phyloP scores from a whole-genome alignment of 2,888 invertebrate genomes.

The Mystacides longicornis region DNA sequence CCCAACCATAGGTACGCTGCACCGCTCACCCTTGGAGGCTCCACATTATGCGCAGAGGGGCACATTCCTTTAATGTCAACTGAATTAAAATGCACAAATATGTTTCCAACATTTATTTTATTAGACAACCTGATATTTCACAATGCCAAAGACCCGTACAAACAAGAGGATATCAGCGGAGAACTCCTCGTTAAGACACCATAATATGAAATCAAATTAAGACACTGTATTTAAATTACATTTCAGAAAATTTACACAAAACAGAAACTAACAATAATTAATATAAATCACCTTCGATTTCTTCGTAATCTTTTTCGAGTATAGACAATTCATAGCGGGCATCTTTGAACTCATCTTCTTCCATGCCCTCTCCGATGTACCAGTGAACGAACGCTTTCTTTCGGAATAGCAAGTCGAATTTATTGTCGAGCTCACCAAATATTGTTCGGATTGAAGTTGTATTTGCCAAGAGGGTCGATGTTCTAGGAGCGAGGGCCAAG shows the following conservation, averaged over 20 bases:
- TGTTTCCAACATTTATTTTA: no score
- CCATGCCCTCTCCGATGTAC: slow-evolving; percentile 81
- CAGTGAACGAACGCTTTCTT: slow-evolving; percentile 94
- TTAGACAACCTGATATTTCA: no score
- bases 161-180: no score
- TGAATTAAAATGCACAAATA: no score
- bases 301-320: slow-evolving; percentile 67
- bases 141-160: no score
- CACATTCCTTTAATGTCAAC: slow-evolving; percentile 20
- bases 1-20: not conserved
- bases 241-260: no score
- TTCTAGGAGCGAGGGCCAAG: slow-evolving; percentile 74
- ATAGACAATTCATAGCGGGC: slow-evolving; percentile 71
- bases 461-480: slow-evolving; percentile 85
- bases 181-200: no score
- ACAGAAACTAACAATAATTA: not conserved
- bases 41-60: slow-evolving; percentile 13
- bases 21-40: slow-evolving; percentile 1
- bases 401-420: slow-evolving; percentile 91
- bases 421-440: slow-evolving; percentile 84
- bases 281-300: slow-evolving; percentile 55
- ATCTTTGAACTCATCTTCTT: slow-evolving; percentile 76
- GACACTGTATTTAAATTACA: no score
- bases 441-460: slow-evolving; percentile 87
- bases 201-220: no score